Conservation (phyloP, 2,113 vertebrate species). For the Loxodonta africana region DNA sequence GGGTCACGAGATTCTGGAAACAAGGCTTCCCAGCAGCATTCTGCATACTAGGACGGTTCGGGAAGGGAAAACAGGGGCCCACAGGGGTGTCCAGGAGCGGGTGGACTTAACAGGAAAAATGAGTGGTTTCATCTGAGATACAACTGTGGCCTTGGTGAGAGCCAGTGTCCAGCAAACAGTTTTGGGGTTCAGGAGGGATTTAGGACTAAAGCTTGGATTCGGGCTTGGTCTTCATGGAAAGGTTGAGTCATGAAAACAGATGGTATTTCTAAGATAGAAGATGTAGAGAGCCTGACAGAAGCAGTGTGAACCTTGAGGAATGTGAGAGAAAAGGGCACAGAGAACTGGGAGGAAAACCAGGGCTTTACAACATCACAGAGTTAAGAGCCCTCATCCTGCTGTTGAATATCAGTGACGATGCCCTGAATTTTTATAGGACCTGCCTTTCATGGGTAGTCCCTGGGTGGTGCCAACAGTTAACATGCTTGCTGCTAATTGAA, state of each 20-base stretch:
- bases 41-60: rapidly evolving
- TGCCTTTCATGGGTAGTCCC: neutral
- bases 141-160: too few species aligned
- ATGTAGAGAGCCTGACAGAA: neutral
- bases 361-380: too few species aligned
- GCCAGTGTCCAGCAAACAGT: neutral
- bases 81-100: neutral
- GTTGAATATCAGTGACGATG: rapidly evolving
- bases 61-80: neutral
- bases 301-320: neutral
- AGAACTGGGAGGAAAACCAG: neutral
- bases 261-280: neutral
- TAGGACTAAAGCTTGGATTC: neutral
- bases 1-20: neutral
- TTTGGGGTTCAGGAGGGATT: neutral
- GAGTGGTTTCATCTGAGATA: neutral
- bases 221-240: neutral
- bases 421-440: neutral
- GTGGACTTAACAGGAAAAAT: neutral
- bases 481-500: neutral
- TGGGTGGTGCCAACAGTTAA: neutral
- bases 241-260: neutral
- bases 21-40: neutral
- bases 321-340: neutral
- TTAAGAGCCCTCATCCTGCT: rapidly evolving